Evolutionary conservation across 2,888 invertebrate species (phyloP).

Genomic region (Ophion costatus): DNA sequence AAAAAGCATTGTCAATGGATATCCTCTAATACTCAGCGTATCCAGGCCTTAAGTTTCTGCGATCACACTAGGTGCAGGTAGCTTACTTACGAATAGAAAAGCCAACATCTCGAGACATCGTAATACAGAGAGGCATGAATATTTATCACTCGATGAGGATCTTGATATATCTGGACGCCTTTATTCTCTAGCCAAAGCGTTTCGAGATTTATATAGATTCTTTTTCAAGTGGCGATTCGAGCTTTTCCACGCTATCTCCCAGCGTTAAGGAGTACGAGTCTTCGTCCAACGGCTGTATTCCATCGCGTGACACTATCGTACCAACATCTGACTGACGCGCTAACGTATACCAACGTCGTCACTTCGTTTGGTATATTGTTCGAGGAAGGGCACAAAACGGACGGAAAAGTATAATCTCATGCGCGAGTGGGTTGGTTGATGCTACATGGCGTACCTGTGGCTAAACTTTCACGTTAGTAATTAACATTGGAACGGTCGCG

Average conservation of each 20-base stretch:
- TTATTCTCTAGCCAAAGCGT: conserved; percentile 2
- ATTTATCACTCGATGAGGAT: not conserved
- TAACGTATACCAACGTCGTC: conserved; percentile 80
- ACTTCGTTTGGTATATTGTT: conserved; percentile 78
- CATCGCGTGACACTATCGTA: conserved; percentile 66
- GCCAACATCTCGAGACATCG: not conserved
- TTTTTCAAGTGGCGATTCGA: conserved; percentile 60
- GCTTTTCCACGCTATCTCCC: conserved; percentile 53
- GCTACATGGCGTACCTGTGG: conserved; percentile 69
- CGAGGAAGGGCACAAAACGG: conserved; percentile 67
- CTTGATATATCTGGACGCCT: not conserved
- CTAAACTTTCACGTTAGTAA: conserved; percentile 70
- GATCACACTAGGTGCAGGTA: not conserved
- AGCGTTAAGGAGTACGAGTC: conserved; percentile 24
- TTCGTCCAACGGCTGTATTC: conserved; percentile 53
- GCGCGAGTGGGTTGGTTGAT: conserved; percentile 24
- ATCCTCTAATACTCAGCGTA: too few relatives aligned
- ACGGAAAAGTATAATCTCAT: conserved; percentile 73
- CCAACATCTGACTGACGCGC: conserved; percentile 71
- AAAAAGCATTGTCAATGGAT: too few relatives aligned
- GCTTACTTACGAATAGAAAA: not conserved
- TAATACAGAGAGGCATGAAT: not conserved
- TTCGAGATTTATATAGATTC: conserved; percentile 39
- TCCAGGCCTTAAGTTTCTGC: not conserved
- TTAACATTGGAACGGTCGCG: conserved; percentile 81